phyloP scores from a whole-genome alignment of 2,888 invertebrate species.

The Philereme transversata region DNA sequence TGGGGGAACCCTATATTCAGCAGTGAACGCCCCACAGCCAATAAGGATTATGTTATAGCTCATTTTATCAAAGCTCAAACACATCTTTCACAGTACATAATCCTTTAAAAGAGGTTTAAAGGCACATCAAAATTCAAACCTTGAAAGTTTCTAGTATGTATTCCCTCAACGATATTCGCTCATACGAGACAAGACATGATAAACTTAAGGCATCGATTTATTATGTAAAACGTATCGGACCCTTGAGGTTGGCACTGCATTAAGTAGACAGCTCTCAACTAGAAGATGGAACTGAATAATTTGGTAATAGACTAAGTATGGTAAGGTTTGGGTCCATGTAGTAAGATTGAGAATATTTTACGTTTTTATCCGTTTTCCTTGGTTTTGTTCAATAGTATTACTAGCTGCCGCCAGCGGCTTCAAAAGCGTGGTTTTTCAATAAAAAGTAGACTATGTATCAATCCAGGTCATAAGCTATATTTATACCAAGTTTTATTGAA shows the following conservation, averaged over 20 bases:
- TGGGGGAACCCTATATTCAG: too few species aligned
- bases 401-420: too few species aligned
- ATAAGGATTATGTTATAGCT: too few species aligned
- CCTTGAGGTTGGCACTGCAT: constrained; percentile 45
- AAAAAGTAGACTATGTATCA: too few species aligned
- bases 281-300: constrained; percentile 29
- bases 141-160: constrained; percentile 24
- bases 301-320: constrained; percentile 17
- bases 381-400: too few species aligned
- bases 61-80: too few species aligned
- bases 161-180: constrained; percentile 38
- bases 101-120: constrained; percentile 8
- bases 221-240: constrained; percentile 45
- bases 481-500: too few species aligned
- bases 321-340: background rate
- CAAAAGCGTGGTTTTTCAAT: too few species aligned
- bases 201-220: constrained; percentile 42
- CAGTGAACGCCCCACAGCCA: too few species aligned
- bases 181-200: constrained; percentile 34
- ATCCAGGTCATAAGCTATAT: too few species aligned
- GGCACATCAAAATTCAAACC: constrained; percentile 21
- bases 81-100: too few species aligned
- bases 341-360: background rate
- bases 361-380: background rate
- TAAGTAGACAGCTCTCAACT: constrained; percentile 44